Percentiles rank a stretch among this genome's conserved stretches.
phyloP scores from a whole-genome alignment of 2,888 invertebrate species.

The Limnephilus rhombicus region DNA sequence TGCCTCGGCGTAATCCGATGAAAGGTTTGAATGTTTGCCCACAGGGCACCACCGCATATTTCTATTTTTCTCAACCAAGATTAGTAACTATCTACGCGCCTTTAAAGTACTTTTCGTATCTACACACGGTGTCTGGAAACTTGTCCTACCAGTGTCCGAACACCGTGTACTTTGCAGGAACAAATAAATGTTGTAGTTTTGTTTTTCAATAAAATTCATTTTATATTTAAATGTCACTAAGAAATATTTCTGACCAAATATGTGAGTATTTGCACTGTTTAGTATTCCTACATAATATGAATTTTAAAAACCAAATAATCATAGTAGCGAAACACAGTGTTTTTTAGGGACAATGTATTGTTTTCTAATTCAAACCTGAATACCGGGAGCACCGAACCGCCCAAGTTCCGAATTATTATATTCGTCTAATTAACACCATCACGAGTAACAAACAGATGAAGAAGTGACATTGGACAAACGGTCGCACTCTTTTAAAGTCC shows the following conservation, averaged over 20 bases:
- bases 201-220: no score
- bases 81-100: neutral
- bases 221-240: no score
- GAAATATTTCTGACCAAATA: neutral
- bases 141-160: no score
- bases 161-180: no score
- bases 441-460: no score
- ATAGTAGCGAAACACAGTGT: neutral
- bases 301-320: neutral
- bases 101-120: no score
- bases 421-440: no score
- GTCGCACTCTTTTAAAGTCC: no score
- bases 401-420: neutral
- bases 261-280: neutral
- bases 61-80: conserved; percentile 24
- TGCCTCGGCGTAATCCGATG: conserved; percentile 15
- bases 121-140: no score
- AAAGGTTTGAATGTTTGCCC: conserved; percentile 38
- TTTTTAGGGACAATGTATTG: neutral
- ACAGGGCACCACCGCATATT: conserved; percentile 26
- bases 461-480: no score
- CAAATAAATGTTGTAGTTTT: no score
- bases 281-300: neutral
- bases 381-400: no score
- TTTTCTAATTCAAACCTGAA: neutral